phyloP scores from a whole-genome alignment of 2,113 vertebrate genomes.

The Rattus rattus region DNA sequence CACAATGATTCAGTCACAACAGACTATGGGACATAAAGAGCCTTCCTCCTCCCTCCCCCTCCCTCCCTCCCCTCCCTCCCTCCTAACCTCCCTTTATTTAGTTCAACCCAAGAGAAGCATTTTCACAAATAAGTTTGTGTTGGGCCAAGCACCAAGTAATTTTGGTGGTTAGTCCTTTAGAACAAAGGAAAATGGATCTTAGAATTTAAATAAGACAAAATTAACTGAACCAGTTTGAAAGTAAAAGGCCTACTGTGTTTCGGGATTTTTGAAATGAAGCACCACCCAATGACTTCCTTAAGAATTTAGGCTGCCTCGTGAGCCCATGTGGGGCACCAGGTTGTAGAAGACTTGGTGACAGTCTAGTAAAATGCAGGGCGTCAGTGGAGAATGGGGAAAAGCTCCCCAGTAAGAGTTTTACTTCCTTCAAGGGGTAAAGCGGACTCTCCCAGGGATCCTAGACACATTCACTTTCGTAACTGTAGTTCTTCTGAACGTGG shows the following conservation, averaged over 20 bases:
- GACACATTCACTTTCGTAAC: constrained; percentile 26
- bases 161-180: not conserved
- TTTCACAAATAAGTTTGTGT: not conserved
- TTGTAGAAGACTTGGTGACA: constrained; percentile 31
- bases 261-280: not conserved
- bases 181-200: constrained; percentile 43
- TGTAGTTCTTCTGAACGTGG: constrained; percentile 24
- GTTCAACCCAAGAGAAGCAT: not conserved
- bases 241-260: constrained; percentile 33
- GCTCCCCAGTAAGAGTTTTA: not conserved
- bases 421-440: constrained; percentile 53
- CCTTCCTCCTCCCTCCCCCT: not conserved
- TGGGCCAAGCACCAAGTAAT: not conserved
- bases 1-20: not conserved
- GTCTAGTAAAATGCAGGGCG: not conserved
- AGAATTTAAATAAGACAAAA: constrained; percentile 35
- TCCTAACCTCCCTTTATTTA: not conserved
- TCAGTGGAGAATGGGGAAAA: constrained; percentile 3
- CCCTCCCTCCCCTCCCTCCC: not conserved
- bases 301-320: not conserved
- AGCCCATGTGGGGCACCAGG: not conserved
- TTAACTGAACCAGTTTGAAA: constrained; percentile 35
- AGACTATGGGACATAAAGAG: not conserved
- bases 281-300: not conserved
- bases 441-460: constrained; percentile 1